Percentiles rank a stretch among this genome's conserved stretches.
Conservation (phyloP, 2,888 invertebrate species). For the Volucella inanis region DNA sequence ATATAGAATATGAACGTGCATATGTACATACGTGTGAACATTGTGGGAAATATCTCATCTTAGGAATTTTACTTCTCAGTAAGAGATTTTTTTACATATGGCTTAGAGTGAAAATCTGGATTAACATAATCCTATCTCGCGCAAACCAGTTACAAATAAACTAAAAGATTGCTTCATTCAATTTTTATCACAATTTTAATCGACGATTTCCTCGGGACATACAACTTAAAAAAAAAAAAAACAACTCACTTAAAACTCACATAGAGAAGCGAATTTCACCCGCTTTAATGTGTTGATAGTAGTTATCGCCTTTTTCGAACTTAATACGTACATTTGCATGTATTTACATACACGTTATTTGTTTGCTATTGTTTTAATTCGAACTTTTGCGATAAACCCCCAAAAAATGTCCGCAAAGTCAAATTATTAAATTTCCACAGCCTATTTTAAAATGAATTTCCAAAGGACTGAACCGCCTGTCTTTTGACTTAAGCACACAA, state of each 20-base stretch:
- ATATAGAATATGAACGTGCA: neutral
- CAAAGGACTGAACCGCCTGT: neutral
- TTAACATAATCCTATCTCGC: conserved; percentile 21
- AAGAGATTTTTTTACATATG: too few relatives aligned
- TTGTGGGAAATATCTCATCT: neutral
- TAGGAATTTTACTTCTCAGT: neutral
- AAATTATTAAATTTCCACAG: conserved; percentile 13
- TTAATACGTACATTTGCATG: conserved; percentile 3
- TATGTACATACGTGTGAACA: neutral
- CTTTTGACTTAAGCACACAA: neutral
- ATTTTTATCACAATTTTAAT: conserved; percentile 27
- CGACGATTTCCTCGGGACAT: conserved; percentile 13
- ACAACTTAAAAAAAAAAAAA: conserved; percentile 19
- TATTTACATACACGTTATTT: conserved; percentile 10
- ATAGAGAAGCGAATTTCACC: conserved; percentile 36
- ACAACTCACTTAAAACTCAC: conserved; percentile 1
- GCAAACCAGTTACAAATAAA: conserved; percentile 24
- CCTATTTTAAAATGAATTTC: conserved; percentile 33
- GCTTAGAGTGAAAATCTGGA: neutral
- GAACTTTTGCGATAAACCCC: conserved; percentile 62
- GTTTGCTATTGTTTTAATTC: conserved; percentile 58
- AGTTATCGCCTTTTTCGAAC: conserved; percentile 39
- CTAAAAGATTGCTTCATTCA: neutral
- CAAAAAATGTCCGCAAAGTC: conserved; percentile 27
- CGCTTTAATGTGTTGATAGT: conserved; percentile 36